A percentile compares a stretch with the other conserved stretches of the same genome.
Evolutionary conservation across 2,113 vertebrate species (phyloP).

Genomic region (Lates calcarifer): DNA sequence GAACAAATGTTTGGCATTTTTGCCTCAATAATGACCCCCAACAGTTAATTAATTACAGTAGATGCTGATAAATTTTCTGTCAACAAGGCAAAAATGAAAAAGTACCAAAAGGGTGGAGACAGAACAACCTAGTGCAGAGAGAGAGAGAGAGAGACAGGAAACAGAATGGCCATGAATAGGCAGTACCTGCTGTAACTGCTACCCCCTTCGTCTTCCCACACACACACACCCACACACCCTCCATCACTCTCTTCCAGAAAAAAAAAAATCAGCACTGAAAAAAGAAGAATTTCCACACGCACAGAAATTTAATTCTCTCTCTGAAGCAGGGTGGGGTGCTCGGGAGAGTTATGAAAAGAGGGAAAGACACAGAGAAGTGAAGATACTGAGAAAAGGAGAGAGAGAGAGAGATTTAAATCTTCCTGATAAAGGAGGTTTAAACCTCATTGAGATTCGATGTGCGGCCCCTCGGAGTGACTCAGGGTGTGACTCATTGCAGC

Average conservation of each 20-base stretch:
- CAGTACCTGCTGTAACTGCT: constrained; percentile 11
- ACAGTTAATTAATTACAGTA: not conserved
- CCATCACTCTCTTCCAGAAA: not conserved
- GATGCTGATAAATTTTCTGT: not conserved
- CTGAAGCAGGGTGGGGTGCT: not conserved
- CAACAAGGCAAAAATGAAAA: not conserved
- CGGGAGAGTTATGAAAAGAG: not conserved
- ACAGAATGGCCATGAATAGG: not conserved
- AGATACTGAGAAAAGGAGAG: not conserved
- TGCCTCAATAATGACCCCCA: not conserved
- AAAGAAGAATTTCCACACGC: not conserved
- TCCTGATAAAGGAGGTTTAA: constrained; percentile 56
- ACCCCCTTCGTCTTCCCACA: not conserved
- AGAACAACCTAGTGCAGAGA: not conserved
- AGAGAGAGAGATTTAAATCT: constrained; percentile 34
- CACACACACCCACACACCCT: not conserved
- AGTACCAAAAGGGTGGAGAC: not conserved
- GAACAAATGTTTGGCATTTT: not conserved
- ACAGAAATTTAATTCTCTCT: constrained; percentile 22
- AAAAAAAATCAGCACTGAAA: not conserved
- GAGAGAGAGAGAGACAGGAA: not conserved
- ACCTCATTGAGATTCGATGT: constrained; percentile 67
- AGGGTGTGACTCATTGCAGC: constrained; percentile 79
- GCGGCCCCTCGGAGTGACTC: constrained; percentile 67
- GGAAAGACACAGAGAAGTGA: constrained; percentile 33